Conservation (phyloP, 2,888 invertebrate genomes). For the Apodemia hepburni region DNA sequence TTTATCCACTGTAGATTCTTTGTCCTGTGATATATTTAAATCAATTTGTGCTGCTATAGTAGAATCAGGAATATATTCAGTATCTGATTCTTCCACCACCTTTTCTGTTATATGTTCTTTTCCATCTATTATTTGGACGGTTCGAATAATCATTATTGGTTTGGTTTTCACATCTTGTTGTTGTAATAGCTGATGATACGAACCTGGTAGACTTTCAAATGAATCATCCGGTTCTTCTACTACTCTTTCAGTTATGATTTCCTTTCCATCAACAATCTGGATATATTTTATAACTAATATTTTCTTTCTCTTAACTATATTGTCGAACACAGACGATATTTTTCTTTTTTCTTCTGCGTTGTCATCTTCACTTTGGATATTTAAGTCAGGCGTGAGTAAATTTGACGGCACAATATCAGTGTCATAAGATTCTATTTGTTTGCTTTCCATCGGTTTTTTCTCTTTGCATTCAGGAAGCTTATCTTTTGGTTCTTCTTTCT, state of each 20-base stretch:
- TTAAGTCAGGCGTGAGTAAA: background rate
- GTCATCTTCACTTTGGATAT: background rate
- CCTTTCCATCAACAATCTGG: conserved; percentile 87
- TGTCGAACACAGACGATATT: background rate
- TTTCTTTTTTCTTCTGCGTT: background rate
- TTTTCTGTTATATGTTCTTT: conserved; percentile 75
- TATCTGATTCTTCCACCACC: conserved; percentile 81
- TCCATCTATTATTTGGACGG: conserved; percentile 35
- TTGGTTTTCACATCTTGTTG: conserved; percentile 54
- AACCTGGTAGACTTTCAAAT: conserved; percentile 37
- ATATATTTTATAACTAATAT: conserved; percentile 70
- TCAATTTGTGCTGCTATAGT: conserved; percentile 51
- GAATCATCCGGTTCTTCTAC: conserved; percentile 82
- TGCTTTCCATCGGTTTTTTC: no score
- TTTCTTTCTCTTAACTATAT: conserved; percentile 24
- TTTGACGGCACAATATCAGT: background rate
- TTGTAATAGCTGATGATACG: conserved; percentile 43
- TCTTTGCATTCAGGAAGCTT: background rate
- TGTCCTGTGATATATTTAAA: conserved; percentile 38
- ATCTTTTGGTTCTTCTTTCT: background rate
- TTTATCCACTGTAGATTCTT: background rate
- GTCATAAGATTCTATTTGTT: background rate
- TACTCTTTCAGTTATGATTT: conserved; percentile 88
- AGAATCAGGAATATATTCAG: conserved; percentile 53
- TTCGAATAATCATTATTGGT: conserved; percentile 81